Percentiles rank a stretch among this genome's conserved stretches.
Evolutionary conservation across 1,140 invertebrate species (phyloP).

Genomic region (Matsumurasca onukii): DNA sequence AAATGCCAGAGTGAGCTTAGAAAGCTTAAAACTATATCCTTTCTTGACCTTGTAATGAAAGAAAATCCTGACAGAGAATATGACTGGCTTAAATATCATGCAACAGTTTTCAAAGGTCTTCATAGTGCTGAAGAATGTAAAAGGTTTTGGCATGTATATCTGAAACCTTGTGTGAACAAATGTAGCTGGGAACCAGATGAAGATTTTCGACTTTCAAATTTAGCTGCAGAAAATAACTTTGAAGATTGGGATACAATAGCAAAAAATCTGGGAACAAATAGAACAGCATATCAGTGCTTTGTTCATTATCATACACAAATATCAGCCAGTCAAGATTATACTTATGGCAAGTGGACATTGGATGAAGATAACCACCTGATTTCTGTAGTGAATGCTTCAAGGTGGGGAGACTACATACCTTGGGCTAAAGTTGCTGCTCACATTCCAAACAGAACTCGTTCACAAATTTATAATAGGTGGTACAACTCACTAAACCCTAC

Average conservation of each 20-base stretch:
- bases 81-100: conserved; percentile 54
- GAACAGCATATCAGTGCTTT: conserved; percentile 66
- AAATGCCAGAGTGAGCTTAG: background rate
- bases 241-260: conserved; percentile 68
- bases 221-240: conserved; percentile 51
- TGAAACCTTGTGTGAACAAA: conserved; percentile 65
- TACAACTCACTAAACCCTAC: conserved; percentile 11
- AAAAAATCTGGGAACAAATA: conserved; percentile 52
- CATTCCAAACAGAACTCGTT: conserved; percentile 59
- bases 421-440: conserved; percentile 61
- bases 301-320: conserved; percentile 58
- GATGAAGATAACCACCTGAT: conserved; percentile 59
- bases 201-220: conserved; percentile 51
- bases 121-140: conserved; percentile 56
- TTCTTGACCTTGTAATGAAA: background rate
- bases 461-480: conserved; percentile 61
- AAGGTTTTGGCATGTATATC: conserved; percentile 65
- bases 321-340: conserved; percentile 39
- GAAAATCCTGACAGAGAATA: conserved; percentile 42
- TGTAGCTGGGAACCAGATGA: conserved; percentile 59
- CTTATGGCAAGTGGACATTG: conserved; percentile 54
- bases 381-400: conserved; percentile 55
- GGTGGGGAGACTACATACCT: conserved; percentile 60
- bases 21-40: background rate
- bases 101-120: conserved; percentile 48